Evolutionary conservation across 2,797 vertebrate genomes (phyloP), one percentile per base, ranked within the genome.

Genomic region (Helostoma temminkii): DNA sequence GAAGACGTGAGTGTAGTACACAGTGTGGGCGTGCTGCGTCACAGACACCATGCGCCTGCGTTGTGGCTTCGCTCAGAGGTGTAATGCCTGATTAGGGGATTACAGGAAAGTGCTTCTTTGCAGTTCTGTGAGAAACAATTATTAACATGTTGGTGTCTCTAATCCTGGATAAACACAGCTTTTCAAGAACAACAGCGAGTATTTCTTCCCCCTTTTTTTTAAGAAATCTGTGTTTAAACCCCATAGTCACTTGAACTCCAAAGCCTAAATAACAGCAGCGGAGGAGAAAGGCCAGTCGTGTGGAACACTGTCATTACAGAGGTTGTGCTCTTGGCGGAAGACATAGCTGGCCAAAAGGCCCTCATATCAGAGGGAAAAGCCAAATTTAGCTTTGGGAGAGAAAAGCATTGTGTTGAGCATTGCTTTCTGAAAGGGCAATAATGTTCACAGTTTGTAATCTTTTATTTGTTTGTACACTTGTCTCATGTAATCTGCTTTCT

Each of bases 71-170:
- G 93, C 94, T 95, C 93, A 94, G 94, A 95, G 94, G 94, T 94
- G 94, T 95, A 95, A 95, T 95, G 93, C 93, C 93, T 95, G 94
- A 95, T 95, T 95, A 95, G 93, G 92, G 94, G 94, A 95, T 95
- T 95, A 94, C 93, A 95, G 93, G 91, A 93, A 94, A 94, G 93
- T 93, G 92, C 93, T 95, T 95, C 93, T 94, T 94, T 92, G 91
- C 94, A 94, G 93, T 95, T 95, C 94, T 95, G 92, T 92, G 91
- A 94, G 94, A 94, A 95, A 95, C 94, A 95, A 95, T 95, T 95
- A 95, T 95, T 95, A 95, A 94, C 93, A 95, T 94, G 94, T 94
- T 94, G 93, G 93, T 94, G 94, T 95, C 93, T 95, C 93, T 95
- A 95, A 95, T 95, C 94, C 94, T 92, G 94, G 94, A 95, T 95